Conservation (phyloP, 2,113 vertebrate species). For the Semnornis frantzii region DNA sequence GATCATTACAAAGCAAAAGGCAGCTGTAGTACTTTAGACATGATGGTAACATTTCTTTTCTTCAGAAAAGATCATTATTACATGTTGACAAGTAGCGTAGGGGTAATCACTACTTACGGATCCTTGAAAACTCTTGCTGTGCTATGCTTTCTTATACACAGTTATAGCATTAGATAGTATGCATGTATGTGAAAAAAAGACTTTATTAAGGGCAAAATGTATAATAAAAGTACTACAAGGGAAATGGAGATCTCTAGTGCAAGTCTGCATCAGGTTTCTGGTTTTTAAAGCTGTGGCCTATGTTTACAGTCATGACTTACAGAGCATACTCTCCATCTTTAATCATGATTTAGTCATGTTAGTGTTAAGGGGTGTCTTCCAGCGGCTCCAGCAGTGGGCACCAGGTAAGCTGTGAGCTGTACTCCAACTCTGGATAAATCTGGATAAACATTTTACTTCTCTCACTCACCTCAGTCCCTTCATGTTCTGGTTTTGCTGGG, state of each 20-base stretch:
- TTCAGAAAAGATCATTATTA: background rate
- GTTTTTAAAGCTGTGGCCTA: background rate
- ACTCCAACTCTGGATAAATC: background rate
- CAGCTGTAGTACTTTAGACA: constrained; percentile 26
- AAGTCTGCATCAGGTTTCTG: background rate
- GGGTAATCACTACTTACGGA: constrained; percentile 6
- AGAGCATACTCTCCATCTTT: background rate
- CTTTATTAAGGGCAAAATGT: background rate
- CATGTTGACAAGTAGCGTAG: background rate
- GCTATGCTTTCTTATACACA: background rate
- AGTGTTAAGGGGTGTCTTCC: background rate
- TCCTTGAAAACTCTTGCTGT: constrained; percentile 11
- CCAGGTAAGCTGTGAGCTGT: fast-evolving
- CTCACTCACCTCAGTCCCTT: background rate
- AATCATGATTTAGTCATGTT: fast-evolving
- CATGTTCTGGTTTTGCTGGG: too few relatives aligned
- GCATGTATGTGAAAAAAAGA: background rate
- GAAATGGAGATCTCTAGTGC: background rate
- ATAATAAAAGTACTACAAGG: background rate
- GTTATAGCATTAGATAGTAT: background rate
- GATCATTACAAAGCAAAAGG: constrained; percentile 44
- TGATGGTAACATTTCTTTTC: constrained; percentile 15
- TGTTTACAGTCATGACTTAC: background rate
- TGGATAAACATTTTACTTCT: background rate
- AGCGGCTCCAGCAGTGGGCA: fast-evolving